Conservation (phyloP, 2,113 vertebrate species). For the Dipodomys merriami region DNA sequence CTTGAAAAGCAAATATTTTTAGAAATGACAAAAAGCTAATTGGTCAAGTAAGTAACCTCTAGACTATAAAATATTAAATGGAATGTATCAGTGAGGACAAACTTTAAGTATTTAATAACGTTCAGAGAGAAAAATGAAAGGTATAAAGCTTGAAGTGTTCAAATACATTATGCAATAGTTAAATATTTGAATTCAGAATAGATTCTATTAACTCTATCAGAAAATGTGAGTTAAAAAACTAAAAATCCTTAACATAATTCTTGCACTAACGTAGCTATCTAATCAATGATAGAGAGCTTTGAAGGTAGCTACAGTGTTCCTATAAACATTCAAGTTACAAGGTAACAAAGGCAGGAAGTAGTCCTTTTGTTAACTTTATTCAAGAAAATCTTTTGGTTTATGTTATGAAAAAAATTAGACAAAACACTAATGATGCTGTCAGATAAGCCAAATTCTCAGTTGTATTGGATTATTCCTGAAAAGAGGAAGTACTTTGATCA, state of each 20-base stretch:
- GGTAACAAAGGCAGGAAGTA: background rate
- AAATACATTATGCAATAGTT: conserved; percentile 3
- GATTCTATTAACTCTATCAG: conserved; percentile 2
- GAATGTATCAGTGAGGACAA: background rate
- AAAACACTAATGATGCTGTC: background rate
- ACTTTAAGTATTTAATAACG: conserved; percentile 26
- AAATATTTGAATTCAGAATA: conserved; percentile 16
- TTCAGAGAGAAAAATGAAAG: conserved; percentile 36
- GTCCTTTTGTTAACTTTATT: background rate
- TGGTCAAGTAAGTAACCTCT: background rate
- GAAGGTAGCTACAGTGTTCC: background rate
- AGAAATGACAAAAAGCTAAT: background rate
- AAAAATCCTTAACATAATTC: background rate
- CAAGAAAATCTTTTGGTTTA: conserved; percentile 45
- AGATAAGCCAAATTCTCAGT: conserved; percentile 50
- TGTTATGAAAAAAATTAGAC: conserved; percentile 43
- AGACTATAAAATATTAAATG: conserved; percentile 51
- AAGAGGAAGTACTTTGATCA: conserved; percentile 60
- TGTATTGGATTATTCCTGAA: conserved; percentile 53
- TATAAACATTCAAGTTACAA: background rate
- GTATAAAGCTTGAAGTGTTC: background rate
- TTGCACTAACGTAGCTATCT: background rate
- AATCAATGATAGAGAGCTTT: background rate
- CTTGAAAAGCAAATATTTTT: background rate
- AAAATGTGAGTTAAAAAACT: conserved; percentile 27